Percentiles rank a stretch among this genome's conserved stretches.
phyloP scores from a whole-genome alignment of 2,113 vertebrate genomes.

The Rhinogobius similis region DNA sequence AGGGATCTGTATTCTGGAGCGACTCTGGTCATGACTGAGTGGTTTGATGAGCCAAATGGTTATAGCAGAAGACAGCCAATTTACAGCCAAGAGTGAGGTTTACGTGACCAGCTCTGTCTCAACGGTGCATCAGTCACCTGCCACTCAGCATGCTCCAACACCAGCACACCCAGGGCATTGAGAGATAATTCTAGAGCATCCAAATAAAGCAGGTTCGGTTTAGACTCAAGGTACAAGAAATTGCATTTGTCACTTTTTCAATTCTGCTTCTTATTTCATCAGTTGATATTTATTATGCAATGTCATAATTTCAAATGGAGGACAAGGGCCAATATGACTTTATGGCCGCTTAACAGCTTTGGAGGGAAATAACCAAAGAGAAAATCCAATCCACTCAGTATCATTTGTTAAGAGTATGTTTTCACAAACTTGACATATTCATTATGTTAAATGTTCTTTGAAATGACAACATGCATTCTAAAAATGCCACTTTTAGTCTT shows the following conservation, averaged over 20 bases:
- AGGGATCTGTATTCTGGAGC: slow-evolving; percentile 61
- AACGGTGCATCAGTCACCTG: slow-evolving; percentile 64
- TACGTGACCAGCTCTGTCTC: slow-evolving; percentile 58
- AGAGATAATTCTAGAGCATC: neutral
- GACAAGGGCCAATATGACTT: no score
- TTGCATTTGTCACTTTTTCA: neutral
- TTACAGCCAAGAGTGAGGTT: slow-evolving; percentile 60
- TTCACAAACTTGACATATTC: no score
- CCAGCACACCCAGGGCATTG: slow-evolving; percentile 33
- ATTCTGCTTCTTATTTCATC: neutral
- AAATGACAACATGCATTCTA: no score
- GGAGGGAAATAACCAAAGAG: no score
- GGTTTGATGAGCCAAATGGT: slow-evolving; percentile 71
- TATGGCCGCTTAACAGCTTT: no score
- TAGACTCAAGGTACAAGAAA: neutral
- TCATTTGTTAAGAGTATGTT: no score
- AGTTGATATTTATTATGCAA: no score
- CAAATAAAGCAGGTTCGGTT: neutral
- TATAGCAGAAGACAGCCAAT: slow-evolving; percentile 74
- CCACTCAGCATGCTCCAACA: slow-evolving; percentile 50
- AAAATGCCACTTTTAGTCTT: no score
- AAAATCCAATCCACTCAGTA: no score
- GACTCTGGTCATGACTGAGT: slow-evolving; percentile 63
- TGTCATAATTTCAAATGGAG: no score
- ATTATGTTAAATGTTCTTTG: no score